Conservation (phyloP, 2,888 invertebrate genomes). For the Gastrophysa polygoni region DNA sequence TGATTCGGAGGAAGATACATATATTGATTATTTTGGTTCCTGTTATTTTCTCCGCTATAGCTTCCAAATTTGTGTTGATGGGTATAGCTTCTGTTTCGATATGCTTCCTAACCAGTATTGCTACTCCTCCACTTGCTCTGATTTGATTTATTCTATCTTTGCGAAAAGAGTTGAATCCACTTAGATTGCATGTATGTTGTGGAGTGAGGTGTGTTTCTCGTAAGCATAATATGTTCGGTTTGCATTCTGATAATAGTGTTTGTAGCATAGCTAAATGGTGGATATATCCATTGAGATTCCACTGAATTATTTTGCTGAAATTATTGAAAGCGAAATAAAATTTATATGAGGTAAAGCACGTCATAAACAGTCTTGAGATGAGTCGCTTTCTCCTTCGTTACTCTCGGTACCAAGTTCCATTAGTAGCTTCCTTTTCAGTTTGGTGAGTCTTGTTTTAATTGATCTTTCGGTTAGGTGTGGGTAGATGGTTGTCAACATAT, state of each 20-base stretch:
- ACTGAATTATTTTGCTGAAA: no score
- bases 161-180: not conserved
- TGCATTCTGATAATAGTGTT: not conserved
- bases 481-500: not conserved
- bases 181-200: not conserved
- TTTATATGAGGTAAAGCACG: not conserved
- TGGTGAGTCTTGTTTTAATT: not conserved
- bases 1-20: not conserved
- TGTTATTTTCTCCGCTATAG: not conserved
- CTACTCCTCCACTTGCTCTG: not conserved
- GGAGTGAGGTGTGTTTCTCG: not conserved
- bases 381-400: not conserved
- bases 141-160: not conserved
- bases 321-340: no score
- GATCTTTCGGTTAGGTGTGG: not conserved
- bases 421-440: not conserved
- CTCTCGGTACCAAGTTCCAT: not conserved
- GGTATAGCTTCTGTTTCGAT: not conserved
- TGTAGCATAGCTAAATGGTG: not conserved
- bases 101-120: not conserved
- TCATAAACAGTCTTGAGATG: not conserved
- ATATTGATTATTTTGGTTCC: not conserved
- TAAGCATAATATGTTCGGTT: not conserved
- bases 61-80: not conserved
- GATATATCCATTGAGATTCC: constrained; percentile 5